These are phyloP conservation scores for Xenentodon cancila DNA, from an alignment of 2,797 vertebrate species.

Conservation along the genomic window DNA sequence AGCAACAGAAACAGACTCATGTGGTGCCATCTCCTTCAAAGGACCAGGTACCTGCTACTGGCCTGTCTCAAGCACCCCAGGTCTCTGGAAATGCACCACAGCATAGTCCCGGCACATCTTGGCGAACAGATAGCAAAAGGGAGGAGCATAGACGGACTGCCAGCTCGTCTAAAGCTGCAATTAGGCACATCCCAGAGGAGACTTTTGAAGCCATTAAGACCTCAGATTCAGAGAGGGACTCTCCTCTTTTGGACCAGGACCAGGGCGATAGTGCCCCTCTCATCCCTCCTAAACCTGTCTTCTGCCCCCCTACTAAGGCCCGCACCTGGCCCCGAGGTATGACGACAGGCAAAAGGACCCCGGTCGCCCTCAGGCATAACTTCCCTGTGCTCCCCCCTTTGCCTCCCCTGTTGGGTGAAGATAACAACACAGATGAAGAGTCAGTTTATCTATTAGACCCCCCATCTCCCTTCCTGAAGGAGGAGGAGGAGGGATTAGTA, in stretches of 20 bases:
- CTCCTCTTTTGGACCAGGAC: slow-evolving; percentile 80
- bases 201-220: slow-evolving; percentile 68
- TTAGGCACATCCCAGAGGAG: slow-evolving; percentile 74
- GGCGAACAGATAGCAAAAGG: slow-evolving; percentile 49
- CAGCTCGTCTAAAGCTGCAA: slow-evolving; percentile 63
- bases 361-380: slow-evolving; percentile 74
- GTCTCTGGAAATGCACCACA: slow-evolving; percentile 50
- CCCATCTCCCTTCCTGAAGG: slow-evolving; percentile 83
- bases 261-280: slow-evolving; percentile 79
- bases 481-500: slow-evolving; percentile 61
- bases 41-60: slow-evolving; percentile 55
- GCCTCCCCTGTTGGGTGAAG: slow-evolving; percentile 79
- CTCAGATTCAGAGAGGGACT: slow-evolving; percentile 82
- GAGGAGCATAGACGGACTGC: slow-evolving; percentile 57
- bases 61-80: slow-evolving; percentile 34
- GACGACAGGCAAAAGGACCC: slow-evolving; percentile 71
- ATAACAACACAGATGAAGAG: slow-evolving; percentile 81
- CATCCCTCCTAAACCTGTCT: slow-evolving; percentile 83
- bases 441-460: slow-evolving; percentile 82
- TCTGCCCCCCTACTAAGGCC: slow-evolving; percentile 85
- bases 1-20: slow-evolving; percentile 66
- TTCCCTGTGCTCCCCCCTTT: slow-evolving; percentile 80
- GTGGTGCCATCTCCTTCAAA: slow-evolving; percentile 56
- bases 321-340: slow-evolving; percentile 85
- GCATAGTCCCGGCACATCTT: slow-evolving; percentile 54